Conservation (phyloP, 2,797 vertebrate species). For the Erithacus rubecula region DNA sequence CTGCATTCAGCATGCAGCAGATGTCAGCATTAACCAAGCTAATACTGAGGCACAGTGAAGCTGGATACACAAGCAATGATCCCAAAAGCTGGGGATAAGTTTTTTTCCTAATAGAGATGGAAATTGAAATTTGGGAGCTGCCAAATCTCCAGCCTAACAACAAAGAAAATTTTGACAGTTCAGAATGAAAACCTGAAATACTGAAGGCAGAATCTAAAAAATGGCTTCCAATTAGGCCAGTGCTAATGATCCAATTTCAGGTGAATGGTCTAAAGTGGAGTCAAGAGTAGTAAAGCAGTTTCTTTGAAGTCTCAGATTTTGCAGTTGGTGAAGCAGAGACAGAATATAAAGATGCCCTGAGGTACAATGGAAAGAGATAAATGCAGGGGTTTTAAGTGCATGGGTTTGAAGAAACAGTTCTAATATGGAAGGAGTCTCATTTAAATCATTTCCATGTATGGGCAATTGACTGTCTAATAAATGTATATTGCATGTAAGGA, state of each 20-base stretch:
- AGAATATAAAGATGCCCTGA: neutral
- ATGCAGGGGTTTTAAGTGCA: neutral
- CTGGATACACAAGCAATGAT: neutral
- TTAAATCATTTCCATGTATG: neutral
- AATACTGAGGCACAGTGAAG: neutral
- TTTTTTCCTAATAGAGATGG: neutral
- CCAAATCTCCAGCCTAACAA: neutral
- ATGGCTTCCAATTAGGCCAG: neutral
- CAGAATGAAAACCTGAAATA: neutral
- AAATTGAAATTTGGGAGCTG: conserved; percentile 15
- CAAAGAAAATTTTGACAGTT: neutral
- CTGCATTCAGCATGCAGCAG: neutral
- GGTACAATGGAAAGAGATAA: conserved; percentile 10
- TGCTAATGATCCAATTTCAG: neutral
- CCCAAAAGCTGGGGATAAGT: conserved; percentile 25
- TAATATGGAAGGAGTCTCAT: neutral
- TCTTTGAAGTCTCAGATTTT: neutral
- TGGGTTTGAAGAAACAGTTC: neutral
- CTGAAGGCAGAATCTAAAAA: neutral
- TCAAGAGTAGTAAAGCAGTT: neutral
- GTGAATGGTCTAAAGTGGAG: neutral
- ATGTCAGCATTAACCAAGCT: neutral
- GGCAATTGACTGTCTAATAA: neutral
- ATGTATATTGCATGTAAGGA: neutral
- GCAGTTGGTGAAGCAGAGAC: neutral